Percentiles rank a stretch among this genome's conserved stretches.
phyloP scores from a whole-genome alignment of 1,140 invertebrate species.

The Ericerus pela region DNA sequence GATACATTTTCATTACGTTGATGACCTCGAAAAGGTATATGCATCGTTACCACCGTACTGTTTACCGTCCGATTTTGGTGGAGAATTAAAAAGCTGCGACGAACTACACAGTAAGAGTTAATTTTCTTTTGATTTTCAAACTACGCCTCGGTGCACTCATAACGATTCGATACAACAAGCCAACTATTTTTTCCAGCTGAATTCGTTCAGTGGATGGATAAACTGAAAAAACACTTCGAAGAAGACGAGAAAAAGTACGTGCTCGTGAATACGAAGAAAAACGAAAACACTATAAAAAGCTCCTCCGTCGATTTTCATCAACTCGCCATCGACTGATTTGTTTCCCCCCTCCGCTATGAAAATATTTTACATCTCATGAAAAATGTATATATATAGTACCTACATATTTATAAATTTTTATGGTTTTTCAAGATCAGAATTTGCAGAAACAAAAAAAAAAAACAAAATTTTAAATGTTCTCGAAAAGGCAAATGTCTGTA shows the following conservation, averaged over 20 bases:
- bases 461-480: too few species aligned
- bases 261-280: neutral
- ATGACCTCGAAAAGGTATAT: neutral
- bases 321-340: too few species aligned
- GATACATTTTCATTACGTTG: neutral
- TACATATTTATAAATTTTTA: too few species aligned
- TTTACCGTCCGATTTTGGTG: neutral
- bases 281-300: too few species aligned
- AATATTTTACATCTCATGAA: too few species aligned
- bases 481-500: too few species aligned
- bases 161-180: neutral
- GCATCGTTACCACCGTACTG: neutral
- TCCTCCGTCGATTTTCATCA: too few species aligned
- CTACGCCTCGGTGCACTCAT: neutral
- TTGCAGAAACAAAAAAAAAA: too few species aligned
- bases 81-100: neutral
- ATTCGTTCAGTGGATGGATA: constrained; percentile 22
- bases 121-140: neutral
- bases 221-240: constrained; percentile 18
- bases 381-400: too few species aligned
- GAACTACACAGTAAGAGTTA: neutral
- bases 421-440: too few species aligned
- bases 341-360: too few species aligned
- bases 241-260: constrained; percentile 14
- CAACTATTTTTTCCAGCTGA: constrained; percentile 18